Percentiles rank a stretch among this genome's conserved stretches.
Evolutionary conservation across 23 tunicate species (phyloP).

Genomic region (Clavelina lepadiformis): DNA sequence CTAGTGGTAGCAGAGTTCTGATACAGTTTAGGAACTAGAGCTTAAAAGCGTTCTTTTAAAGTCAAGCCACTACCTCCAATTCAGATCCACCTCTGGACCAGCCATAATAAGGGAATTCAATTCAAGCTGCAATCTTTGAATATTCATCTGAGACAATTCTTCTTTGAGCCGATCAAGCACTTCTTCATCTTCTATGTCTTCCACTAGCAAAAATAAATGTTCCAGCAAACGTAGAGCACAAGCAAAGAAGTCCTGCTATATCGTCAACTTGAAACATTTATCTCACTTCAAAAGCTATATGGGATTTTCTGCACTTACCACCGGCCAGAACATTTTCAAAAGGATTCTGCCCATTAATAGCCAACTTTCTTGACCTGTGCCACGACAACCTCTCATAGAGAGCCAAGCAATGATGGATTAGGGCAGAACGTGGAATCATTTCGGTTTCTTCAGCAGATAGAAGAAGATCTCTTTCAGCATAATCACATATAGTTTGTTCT

Average conservation of each 20-base stretch:
- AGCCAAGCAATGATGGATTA: slow-evolving; percentile 38
- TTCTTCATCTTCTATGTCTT: slow-evolving; percentile 5
- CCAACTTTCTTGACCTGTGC: slow-evolving; percentile 56
- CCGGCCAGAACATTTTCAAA: slow-evolving; percentile 26
- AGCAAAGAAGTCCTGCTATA: too few species aligned
- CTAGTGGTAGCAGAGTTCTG: too few species aligned
- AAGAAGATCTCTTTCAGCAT: slow-evolving; percentile 45
- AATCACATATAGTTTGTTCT: slow-evolving; percentile 37
- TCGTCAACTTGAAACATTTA: too few species aligned
- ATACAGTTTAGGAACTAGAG: too few species aligned
- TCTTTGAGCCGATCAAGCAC: not conserved
- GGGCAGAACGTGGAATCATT: slow-evolving; percentile 46
- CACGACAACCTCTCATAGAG: slow-evolving; percentile 59
- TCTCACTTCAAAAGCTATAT: too few species aligned
- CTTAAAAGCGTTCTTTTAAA: too few species aligned
- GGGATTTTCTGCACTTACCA: slow-evolving; percentile 10
- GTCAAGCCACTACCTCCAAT: slow-evolving; percentile 46
- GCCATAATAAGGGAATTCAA: slow-evolving; percentile 23
- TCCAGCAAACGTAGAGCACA: not conserved
- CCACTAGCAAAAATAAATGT: not conserved
- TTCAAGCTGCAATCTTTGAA: slow-evolving; percentile 22
- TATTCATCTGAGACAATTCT: slow-evolving; percentile 2
- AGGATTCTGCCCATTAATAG: slow-evolving; percentile 46
- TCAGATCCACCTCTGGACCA: slow-evolving; percentile 12
- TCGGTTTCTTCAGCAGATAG: slow-evolving; percentile 31